Conservation (phyloP, 2,888 invertebrate species). For the Euzophera pinguis region DNA sequence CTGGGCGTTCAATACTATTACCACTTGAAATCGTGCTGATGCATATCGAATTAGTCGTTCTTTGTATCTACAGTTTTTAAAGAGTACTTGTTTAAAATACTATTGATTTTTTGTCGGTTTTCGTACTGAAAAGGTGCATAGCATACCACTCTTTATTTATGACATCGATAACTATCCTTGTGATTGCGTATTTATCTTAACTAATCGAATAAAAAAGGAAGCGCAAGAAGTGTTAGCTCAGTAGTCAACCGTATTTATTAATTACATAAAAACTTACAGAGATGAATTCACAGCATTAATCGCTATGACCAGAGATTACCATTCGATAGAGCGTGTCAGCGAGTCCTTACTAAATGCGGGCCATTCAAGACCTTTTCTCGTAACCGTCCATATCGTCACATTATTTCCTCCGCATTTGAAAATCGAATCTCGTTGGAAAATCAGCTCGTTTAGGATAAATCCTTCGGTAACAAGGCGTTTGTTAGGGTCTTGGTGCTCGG, state of each 20-base stretch:
- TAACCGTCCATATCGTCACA: slow-evolving; percentile 6
- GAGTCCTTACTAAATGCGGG: not conserved
- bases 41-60: slow-evolving; percentile 4
- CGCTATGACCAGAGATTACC: not conserved
- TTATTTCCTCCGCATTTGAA: slow-evolving; percentile 4
- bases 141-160: too few relatives aligned
- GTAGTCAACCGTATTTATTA: too few relatives aligned
- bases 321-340: not conserved
- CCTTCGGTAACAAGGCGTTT: slow-evolving; percentile 57
- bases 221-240: too few relatives aligned
- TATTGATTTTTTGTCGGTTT: not conserved
- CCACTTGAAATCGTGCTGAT: slow-evolving; percentile 7
- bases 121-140: too few relatives aligned
- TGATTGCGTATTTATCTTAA: too few relatives aligned
- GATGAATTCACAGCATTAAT: not conserved
- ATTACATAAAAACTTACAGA: not conserved
- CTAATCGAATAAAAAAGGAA: too few relatives aligned
- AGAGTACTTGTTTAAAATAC: not conserved
- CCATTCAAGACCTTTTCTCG: not conserved
- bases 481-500: slow-evolving; percentile 38
- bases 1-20: not conserved
- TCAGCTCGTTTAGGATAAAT: slow-evolving; percentile 49
- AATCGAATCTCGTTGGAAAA: slow-evolving; percentile 28
- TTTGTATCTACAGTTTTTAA: not conserved
- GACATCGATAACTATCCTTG: too few relatives aligned